These are phyloP conservation scores for Galerucella calmariensis DNA, from an alignment of 2,888 invertebrate species.

Conservation along the genomic window DNA sequence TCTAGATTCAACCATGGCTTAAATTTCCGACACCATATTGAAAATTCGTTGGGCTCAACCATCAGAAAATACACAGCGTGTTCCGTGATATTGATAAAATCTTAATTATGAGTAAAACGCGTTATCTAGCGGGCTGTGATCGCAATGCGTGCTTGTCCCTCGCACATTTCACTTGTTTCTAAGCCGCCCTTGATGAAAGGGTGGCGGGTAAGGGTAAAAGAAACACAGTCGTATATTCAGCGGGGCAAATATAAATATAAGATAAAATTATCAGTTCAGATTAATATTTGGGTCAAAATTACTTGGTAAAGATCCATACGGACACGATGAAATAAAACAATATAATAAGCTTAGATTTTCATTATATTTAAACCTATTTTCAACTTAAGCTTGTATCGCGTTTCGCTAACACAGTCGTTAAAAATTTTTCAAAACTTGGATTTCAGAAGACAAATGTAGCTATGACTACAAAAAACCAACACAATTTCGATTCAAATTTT, in stretches of 20 bases:
- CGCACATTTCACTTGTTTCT: conserved; percentile 56
- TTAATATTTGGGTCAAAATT: too few relatives aligned
- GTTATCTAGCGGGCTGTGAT: conserved; percentile 64
- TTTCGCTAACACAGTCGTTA: too few relatives aligned
- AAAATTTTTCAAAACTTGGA: too few relatives aligned
- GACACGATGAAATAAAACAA: too few relatives aligned
- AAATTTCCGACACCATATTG: conserved; percentile 59
- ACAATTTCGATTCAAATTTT: too few relatives aligned
- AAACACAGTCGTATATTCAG: not conserved
- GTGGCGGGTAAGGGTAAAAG: conserved; percentile 21
- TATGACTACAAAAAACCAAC: too few relatives aligned
- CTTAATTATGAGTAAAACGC: conserved; percentile 67
- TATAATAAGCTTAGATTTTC: too few relatives aligned
- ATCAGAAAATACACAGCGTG: conserved; percentile 58
- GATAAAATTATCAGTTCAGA: not conserved
- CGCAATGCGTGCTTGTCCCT: conserved; percentile 62
- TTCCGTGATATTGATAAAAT: conserved; percentile 64
- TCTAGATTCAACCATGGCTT: conserved; percentile 19
- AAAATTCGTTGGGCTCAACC: conserved; percentile 62
- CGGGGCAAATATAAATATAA: not conserved
- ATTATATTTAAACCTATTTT: too few relatives aligned
- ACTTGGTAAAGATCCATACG: too few relatives aligned
- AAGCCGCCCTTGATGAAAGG: conserved; percentile 37
- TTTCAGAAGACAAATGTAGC: too few relatives aligned
- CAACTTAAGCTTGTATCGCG: too few relatives aligned